A percentile compares a stretch with the other conserved stretches of the same genome.
Conservation (phyloP, 2,888 invertebrate genomes). For the Oscheius myriophilus region DNA sequence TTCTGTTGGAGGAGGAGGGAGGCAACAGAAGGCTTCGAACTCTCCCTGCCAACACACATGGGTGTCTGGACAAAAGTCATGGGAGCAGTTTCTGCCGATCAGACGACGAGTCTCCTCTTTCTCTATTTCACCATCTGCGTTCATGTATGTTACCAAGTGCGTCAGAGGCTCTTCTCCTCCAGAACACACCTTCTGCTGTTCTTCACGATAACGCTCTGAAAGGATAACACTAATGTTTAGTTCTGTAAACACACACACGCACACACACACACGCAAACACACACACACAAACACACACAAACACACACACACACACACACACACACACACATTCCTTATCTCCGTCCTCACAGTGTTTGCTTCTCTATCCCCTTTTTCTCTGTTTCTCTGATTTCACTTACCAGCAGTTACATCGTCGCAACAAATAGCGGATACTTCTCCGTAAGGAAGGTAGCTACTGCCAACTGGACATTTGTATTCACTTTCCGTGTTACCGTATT, state of each 20-base stretch:
- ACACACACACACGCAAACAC: too few species aligned
- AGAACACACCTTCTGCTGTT: slow-evolving; percentile 9
- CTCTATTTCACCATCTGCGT: slow-evolving; percentile 26
- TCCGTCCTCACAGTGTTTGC: not conserved
- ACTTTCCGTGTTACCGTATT: slow-evolving; percentile 5
- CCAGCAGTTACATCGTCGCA: slow-evolving; percentile 29
- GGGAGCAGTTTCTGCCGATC: slow-evolving; percentile 23
- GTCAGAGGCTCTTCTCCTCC: slow-evolving; percentile 16
- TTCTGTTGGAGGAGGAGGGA: slow-evolving; percentile 3
- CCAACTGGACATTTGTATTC: slow-evolving; percentile 22
- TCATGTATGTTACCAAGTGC: slow-evolving; percentile 13
- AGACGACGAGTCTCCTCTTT: slow-evolving; percentile 17
- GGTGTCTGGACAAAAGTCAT: slow-evolving; percentile 24
- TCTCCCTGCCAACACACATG: slow-evolving; percentile 22
- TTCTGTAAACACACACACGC: too few species aligned
- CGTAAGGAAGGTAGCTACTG: slow-evolving; percentile 28
- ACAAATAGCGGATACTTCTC: slow-evolving; percentile 29
- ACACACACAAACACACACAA: too few species aligned
- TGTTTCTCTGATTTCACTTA: too few species aligned
- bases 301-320: too few species aligned
- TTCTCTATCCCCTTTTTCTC: too few species aligned
- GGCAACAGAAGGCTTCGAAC: slow-evolving; percentile 31
- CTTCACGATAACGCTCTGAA: slow-evolving; percentile 20
- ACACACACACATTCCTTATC: too few species aligned
- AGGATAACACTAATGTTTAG: not conserved